Conservation (phyloP, 2,888 invertebrate genomes). For the Diaphora mendica region DNA sequence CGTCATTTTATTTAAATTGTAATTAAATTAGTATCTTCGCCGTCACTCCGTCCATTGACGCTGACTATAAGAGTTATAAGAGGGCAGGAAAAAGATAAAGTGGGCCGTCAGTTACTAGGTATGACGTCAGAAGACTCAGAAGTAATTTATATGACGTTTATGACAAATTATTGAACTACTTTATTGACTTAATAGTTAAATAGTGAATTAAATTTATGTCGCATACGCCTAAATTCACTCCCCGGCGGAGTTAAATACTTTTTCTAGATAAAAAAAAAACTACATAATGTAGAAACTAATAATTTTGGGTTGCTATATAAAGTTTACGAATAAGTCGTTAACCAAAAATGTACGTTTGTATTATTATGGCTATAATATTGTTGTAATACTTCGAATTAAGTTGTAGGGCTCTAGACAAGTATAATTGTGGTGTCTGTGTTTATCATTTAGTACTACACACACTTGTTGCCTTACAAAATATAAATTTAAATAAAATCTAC, state of each 20-base stretch:
- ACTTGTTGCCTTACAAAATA: not conserved
- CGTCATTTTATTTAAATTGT: too few species aligned
- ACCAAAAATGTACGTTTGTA: not conserved
- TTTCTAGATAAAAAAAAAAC: not conserved
- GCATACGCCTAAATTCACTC: not conserved
- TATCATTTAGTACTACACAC: not conserved
- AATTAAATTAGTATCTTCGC: too few species aligned
- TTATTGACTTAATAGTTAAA: too few species aligned
- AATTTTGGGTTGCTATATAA: not conserved
- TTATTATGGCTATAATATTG: not conserved
- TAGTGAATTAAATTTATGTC: not conserved
- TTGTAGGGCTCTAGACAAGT: not conserved
- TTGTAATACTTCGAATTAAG: not conserved
- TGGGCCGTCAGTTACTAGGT: not conserved
- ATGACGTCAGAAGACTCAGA: not conserved
- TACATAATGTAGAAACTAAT: not conserved
- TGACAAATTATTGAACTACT: not conserved
- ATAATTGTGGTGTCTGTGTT: not conserved
- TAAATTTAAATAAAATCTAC: not conserved
- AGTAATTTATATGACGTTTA: not conserved
- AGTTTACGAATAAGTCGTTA: not conserved
- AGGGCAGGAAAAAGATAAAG: not conserved
- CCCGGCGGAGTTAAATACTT: not conserved
- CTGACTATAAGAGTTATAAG: too few species aligned
- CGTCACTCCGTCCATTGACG: too few species aligned